phyloP scores from a whole-genome alignment of 1,140 invertebrate species.

The Pogonomyrmex californicus region DNA sequence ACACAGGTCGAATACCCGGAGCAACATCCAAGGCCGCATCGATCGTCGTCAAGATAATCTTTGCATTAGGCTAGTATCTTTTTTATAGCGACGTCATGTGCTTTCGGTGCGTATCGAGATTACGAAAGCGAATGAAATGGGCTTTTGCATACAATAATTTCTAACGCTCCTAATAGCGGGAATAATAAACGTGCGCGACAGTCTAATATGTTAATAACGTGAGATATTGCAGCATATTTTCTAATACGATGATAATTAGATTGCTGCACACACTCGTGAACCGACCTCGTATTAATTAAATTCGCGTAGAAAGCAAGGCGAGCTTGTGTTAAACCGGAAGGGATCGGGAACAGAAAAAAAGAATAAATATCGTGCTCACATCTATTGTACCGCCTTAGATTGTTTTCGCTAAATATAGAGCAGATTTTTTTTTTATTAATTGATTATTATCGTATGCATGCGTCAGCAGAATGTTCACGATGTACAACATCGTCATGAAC shows the following conservation, averaged over 20 bases:
- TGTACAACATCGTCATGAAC: not conserved
- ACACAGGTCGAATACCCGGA: not conserved
- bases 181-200: not conserved
- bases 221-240: slow-evolving; percentile 23
- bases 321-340: not conserved
- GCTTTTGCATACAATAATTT: slow-evolving; percentile 26
- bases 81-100: not conserved
- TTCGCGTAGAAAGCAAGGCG: not conserved
- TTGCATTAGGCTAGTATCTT: not conserved
- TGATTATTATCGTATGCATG: not conserved
- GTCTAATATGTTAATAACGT: not conserved
- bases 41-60: not conserved
- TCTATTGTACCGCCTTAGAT: not conserved
- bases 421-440: not conserved
- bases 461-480: slow-evolving; percentile 14
- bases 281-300: not conserved
- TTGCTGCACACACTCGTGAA: not conserved
- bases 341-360: not conserved
- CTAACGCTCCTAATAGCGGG: not conserved
- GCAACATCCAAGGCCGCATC: not conserved
- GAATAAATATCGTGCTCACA: not conserved
- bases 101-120: not conserved
- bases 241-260: not conserved
- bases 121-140: not conserved
- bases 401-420: not conserved